These are phyloP conservation scores for Helarctos malayanus DNA, from an alignment of 2,797 vertebrate species.

Conservation along the genomic window DNA sequence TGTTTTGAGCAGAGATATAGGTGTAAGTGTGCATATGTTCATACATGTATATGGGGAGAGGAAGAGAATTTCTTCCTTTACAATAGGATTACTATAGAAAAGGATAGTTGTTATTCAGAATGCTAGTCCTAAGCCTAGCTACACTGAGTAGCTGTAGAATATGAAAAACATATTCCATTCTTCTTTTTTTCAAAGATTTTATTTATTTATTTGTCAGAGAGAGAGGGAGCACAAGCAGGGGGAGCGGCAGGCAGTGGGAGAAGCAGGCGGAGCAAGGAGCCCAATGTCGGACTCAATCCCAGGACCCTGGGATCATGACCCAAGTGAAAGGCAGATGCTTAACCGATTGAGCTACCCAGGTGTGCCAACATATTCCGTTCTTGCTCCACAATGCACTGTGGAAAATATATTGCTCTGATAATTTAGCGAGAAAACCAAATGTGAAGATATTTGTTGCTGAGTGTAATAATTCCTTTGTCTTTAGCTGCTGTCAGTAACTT, in stretches of 20 bases:
- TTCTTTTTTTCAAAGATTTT: too few relatives aligned
- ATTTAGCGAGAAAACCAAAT: conserved; percentile 34
- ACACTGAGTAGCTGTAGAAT: background rate
- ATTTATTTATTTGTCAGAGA: too few relatives aligned
- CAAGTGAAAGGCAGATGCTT: too few relatives aligned
- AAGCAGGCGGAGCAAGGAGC: too few relatives aligned
- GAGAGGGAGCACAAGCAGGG: too few relatives aligned
- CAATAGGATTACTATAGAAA: conserved; percentile 1
- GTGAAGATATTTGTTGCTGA: conserved; percentile 24
- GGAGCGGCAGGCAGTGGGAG: too few relatives aligned
- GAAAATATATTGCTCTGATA: conserved; percentile 42
- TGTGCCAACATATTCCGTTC: background rate
- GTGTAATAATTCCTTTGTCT: conserved; percentile 48
- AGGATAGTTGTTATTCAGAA: background rate
- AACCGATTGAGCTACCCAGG: too few relatives aligned
- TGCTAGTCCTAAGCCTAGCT: background rate
- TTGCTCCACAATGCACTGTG: background rate
- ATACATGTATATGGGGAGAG: background rate
- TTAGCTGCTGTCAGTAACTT: conserved; percentile 50
- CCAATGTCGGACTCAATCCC: too few relatives aligned
- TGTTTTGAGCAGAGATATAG: conserved; percentile 24
- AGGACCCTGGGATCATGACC: too few relatives aligned
- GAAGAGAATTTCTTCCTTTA: background rate
- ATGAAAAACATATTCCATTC: conserved; percentile 34
- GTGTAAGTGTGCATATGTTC: background rate